Conservation (phyloP, 2,113 vertebrate species). For the Colius striatus region DNA sequence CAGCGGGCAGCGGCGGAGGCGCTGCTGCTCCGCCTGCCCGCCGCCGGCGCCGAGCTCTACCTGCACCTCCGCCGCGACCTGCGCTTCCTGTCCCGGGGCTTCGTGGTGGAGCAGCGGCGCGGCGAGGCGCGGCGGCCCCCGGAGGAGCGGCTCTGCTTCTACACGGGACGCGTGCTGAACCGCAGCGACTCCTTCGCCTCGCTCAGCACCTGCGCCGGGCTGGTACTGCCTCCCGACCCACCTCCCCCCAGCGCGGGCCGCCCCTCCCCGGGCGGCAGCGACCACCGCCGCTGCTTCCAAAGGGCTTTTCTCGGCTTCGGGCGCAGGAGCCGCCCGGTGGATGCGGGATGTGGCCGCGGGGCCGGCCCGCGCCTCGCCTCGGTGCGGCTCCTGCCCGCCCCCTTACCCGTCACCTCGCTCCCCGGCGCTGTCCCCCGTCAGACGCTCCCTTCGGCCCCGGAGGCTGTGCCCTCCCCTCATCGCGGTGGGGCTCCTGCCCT, state of each 20-base stretch:
- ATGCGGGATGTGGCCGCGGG: neutral
- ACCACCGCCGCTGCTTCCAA: neutral
- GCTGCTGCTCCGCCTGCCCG: constrained; percentile 85
- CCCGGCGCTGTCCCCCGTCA: too few species aligned
- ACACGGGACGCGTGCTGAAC: constrained; percentile 87
- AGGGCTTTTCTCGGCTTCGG: neutral
- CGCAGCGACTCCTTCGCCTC: constrained; percentile 85
- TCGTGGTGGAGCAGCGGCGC: constrained; percentile 83
- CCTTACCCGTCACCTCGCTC: neutral
- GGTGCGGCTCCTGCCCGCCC: neutral
- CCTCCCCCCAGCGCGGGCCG: neutral
- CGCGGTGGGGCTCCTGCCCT: too few species aligned
- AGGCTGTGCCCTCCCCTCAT: too few species aligned
- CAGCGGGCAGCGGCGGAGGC: constrained; percentile 26
- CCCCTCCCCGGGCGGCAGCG: neutral
- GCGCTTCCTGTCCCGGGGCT: constrained; percentile 82
- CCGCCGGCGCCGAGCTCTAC: constrained; percentile 82
- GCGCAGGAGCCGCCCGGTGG: neutral
- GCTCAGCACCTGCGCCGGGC: constrained; percentile 88
- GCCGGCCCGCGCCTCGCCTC: neutral
- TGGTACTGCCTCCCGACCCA: constrained; percentile 81
- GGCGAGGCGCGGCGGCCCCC: constrained; percentile 35
- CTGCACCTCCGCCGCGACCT: constrained; percentile 84
- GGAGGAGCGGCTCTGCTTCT: constrained; percentile 83
- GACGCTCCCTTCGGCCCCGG: too few species aligned